Conservation (phyloP, 2,888 invertebrate species). For the Apocheima hispidaria region DNA sequence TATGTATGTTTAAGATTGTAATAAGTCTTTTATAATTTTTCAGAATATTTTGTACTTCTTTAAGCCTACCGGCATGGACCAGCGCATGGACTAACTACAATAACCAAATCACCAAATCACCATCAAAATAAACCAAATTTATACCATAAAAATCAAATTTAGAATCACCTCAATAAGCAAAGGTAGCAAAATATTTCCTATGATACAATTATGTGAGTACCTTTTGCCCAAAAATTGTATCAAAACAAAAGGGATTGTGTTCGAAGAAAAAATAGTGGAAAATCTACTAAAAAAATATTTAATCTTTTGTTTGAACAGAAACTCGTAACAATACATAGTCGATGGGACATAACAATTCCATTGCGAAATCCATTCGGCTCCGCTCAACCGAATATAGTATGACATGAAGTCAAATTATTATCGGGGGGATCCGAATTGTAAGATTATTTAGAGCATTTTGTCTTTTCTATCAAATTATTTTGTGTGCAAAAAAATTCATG, state of each 20-base stretch:
- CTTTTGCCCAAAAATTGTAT: neutral
- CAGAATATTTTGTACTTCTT: too few relatives aligned
- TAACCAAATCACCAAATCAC: too few relatives aligned
- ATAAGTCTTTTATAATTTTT: too few relatives aligned
- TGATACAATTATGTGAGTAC: too few relatives aligned
- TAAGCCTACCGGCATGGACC: too few relatives aligned
- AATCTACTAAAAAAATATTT: constrained; percentile 69
- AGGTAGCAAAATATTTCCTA: too few relatives aligned
- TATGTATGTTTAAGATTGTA: too few relatives aligned
- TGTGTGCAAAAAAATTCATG: constrained; percentile 17
- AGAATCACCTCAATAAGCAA: too few relatives aligned
- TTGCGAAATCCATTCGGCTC: constrained; percentile 79
- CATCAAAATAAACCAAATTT: too few relatives aligned
- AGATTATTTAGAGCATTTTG: constrained; percentile 56
- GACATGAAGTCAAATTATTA: constrained; percentile 79
- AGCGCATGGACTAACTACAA: too few relatives aligned
- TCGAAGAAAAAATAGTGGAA: constrained; percentile 57
- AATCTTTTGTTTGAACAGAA: constrained; percentile 63
- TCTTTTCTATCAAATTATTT: constrained; percentile 43
- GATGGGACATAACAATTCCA: constrained; percentile 73
- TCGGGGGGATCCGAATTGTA: constrained; percentile 59
- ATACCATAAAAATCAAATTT: too few relatives aligned
- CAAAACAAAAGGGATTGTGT: constrained; percentile 38
- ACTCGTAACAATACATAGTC: constrained; percentile 60
- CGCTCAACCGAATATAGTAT: constrained; percentile 79